phyloP scores from a whole-genome alignment of 2,888 invertebrate species.

The Diloba caeruleocephala region DNA sequence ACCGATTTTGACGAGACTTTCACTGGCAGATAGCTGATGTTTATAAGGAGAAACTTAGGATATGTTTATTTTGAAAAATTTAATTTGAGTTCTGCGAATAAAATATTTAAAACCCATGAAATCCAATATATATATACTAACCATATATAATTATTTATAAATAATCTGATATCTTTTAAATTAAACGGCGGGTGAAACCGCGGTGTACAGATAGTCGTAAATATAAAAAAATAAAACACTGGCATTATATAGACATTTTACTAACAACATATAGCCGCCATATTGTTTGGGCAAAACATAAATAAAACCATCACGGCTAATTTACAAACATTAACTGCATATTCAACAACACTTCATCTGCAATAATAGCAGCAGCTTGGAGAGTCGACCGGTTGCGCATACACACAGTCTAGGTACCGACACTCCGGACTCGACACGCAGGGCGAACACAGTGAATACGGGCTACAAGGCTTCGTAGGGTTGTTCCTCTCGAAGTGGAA shows the following conservation, averaged over 20 bases:
- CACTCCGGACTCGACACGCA: constrained; percentile 48
- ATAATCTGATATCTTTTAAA: too few species aligned
- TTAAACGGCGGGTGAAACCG: too few species aligned
- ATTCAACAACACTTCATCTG: constrained; percentile 21
- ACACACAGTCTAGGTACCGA: constrained; percentile 62
- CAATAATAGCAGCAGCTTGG: constrained; percentile 62
- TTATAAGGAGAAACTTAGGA: too few species aligned
- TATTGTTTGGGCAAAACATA: constrained; percentile 60
- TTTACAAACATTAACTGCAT: constrained; percentile 45
- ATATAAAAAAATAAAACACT: constrained; percentile 17
- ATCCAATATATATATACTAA: too few species aligned
- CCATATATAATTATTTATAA: too few species aligned
- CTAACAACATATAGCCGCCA: constrained; percentile 67
- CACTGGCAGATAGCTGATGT: too few species aligned
- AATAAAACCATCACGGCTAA: constrained; percentile 30
- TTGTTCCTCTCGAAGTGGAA: constrained; percentile 74
- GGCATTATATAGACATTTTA: constrained; percentile 42
- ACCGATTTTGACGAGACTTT: too few species aligned
- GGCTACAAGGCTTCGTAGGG: constrained; percentile 34
- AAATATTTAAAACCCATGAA: too few species aligned
- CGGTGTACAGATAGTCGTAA: too few species aligned
- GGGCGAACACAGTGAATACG: constrained; percentile 34
- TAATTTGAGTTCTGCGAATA: too few species aligned
- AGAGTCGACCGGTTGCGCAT: constrained; percentile 48
- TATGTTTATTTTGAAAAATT: too few species aligned